Evolutionary conservation across 2,113 vertebrate genomes (phyloP).

Genomic region (Crotalus viridis): DNA sequence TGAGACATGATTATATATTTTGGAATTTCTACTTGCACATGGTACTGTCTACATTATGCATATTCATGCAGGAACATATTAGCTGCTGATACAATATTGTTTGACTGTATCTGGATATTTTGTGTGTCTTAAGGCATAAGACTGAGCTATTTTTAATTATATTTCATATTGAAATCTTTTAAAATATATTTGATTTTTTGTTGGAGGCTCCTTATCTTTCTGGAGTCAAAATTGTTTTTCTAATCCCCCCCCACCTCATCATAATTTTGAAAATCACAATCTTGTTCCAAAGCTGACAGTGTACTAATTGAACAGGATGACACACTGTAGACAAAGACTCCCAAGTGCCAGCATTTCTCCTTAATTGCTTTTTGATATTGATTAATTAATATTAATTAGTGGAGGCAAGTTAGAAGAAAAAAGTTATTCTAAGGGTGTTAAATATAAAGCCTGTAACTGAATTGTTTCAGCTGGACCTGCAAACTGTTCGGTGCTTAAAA

Average conservation of each 20-base stretch:
- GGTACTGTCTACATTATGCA: neutral
- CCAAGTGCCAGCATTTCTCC: neutral
- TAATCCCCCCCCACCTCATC: neutral
- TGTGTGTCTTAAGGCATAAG: neutral
- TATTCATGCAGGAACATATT: neutral
- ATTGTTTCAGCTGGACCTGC: neutral
- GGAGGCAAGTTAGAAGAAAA: neutral
- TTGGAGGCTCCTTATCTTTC: constrained; percentile 5
- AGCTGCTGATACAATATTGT: neutral
- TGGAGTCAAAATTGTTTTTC: neutral
- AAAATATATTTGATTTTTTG: constrained; percentile 6
- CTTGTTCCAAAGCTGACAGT: neutral
- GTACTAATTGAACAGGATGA: constrained; percentile 19
- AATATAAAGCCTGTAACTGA: neutral
- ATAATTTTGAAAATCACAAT: neutral
- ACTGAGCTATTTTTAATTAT: constrained; percentile 1
- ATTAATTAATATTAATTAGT: constrained; percentile 15
- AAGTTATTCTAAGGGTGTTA: neutral
- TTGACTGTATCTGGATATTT: neutral
- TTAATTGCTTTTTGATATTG: constrained; percentile 1
- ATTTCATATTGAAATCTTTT: neutral
- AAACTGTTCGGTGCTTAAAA: neutral
- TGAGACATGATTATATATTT: constrained; percentile 52
- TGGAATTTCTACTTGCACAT: constrained; percentile 26
- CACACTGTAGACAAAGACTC: neutral